Base-by-base conservation (phyloP, 2,888 invertebrate genomes). In the Drosophila nigricruria region DNA sequence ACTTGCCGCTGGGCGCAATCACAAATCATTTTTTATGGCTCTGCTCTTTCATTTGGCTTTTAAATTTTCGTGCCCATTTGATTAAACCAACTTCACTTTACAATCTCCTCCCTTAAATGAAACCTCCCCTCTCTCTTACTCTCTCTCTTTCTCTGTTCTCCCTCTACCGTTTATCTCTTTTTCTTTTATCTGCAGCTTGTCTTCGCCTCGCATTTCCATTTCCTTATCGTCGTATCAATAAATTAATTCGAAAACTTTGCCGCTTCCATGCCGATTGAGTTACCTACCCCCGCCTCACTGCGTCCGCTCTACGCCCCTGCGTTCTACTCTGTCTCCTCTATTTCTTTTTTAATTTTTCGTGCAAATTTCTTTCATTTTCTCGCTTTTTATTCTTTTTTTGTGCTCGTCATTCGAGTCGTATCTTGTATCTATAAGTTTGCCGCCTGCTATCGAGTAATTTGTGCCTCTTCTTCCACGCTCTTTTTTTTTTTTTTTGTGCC, bases 191-290 rank as follows among this genome's bases (percentile, higher is more conserved):
- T 56, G 36, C 42, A 42, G 25, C 42, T 42, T 66, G 60, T 65
- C 42, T 50, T 65, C 53, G 42, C 49, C 25, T 63, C 42, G 40
- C 36, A 66, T 69, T 62, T 66, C 75, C 67, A 75, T 75, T 73
- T 70, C 73, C 79, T 82, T 88, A 88, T 80, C 88, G 70, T 67
- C 64, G 87, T 84, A 87, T 87, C 89, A 89, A 87, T 89, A 87
- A 89, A 89, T 87, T 89, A 87, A 87, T 89, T 89, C 87, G 82
- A 87, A 83, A 85, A 88, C 88, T 85, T 88, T 88, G 75, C 76
- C 72, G 84, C 86, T 79, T 67, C 71, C 67, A 77, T 81, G 40
- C 73, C 81, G 79, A 82, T 86, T 82, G 75, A 65, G 54, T 65
- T 32, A 53, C n/a, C 43, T 10, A 16, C 16, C 30, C 56, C 42